Percentiles rank a stretch among this genome's conserved stretches.
These are phyloP conservation scores for Thysanoteuthis rhombus DNA, from an alignment of 2,888 invertebrate species.

Conservation along the genomic window DNA sequence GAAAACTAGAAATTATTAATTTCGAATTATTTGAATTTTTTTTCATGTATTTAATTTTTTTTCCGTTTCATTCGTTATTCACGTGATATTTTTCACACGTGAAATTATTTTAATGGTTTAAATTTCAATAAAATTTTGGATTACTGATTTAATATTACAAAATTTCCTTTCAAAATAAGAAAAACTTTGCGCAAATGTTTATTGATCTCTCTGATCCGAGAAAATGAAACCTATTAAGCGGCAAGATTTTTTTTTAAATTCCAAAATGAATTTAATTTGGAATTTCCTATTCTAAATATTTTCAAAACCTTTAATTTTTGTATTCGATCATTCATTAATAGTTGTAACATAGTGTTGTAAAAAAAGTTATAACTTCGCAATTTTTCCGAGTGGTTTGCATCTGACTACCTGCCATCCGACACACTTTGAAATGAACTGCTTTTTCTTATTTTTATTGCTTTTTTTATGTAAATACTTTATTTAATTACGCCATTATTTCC, in stretches of 20 bases:
- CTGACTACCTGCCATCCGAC: neutral
- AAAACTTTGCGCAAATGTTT: neutral
- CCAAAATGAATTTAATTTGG: neutral
- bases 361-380: neutral
- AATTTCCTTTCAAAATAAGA: neutral
- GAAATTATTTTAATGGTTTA: neutral
- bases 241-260: neutral
- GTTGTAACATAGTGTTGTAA: neutral
- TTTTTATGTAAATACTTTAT: neutral
- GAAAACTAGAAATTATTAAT: too few relatives aligned
- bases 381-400: neutral
- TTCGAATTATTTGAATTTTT: too few relatives aligned
- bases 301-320: neutral
- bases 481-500: neutral
- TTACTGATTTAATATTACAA: neutral
- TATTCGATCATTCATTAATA: neutral
- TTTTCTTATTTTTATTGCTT: too few relatives aligned
- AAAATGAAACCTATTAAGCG: neutral
- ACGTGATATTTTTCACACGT: neutral
- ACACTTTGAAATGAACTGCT: neutral
- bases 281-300: neutral
- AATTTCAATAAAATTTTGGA: neutral
- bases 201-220: neutral
- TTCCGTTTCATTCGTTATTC: neutral
- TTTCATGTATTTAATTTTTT: neutral